Base-by-base conservation (phyloP, 2,888 invertebrate genomes). In the Perdita meconis region DNA sequence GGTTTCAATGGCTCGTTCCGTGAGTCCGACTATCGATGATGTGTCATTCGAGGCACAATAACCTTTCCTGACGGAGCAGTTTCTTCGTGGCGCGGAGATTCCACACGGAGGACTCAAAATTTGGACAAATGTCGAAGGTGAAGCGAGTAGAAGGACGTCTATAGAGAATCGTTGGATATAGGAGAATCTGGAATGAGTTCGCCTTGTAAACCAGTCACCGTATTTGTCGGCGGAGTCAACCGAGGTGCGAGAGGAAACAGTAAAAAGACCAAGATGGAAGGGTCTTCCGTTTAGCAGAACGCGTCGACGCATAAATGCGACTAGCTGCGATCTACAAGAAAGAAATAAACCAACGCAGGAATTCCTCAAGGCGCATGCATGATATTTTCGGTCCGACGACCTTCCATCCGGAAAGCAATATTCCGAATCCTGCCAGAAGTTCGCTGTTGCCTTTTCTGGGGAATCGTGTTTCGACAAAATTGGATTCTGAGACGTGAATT, bases 301-400 rank as follows among this genome's bases (percentile, higher is more conserved):
- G 42, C 50, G 47, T 81, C 79, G 51, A 50, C 63, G 63, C 69
- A 66, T 78, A 83, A 77, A 79, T 74, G 66, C 75, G 80, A 71
- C 68, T 82, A 50, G 77, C 82, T 84, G 88, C 88, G 78, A 85
- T 89, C 89, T 90, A 84, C 83, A 83, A 84, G n/a, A 86, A 88
- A 88, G 88, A 88, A 89, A 89, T 88, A 89, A 89, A 89, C 88
- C 85, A 86, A 82, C 77, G 85, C 47, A 80, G 84, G 86, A 89
- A 88, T 89, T 87, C 85, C 80, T 84, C 86, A 80, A 77, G 82
- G 82, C 80, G 84, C 89, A 87, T 86, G 89, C 85, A 85, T 80
- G 77, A 85, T 86, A 88, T 89, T 89, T 89, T 89, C 88, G 87
- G 89, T 89, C 85, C 87, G 87, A 88, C 88, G 89, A 89, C 87